A percentile compares a stretch with the other conserved stretches of the same genome.
phyloP scores from a whole-genome alignment of 2,113 vertebrate species.

The Rhinopomastus cyanomelas region DNA sequence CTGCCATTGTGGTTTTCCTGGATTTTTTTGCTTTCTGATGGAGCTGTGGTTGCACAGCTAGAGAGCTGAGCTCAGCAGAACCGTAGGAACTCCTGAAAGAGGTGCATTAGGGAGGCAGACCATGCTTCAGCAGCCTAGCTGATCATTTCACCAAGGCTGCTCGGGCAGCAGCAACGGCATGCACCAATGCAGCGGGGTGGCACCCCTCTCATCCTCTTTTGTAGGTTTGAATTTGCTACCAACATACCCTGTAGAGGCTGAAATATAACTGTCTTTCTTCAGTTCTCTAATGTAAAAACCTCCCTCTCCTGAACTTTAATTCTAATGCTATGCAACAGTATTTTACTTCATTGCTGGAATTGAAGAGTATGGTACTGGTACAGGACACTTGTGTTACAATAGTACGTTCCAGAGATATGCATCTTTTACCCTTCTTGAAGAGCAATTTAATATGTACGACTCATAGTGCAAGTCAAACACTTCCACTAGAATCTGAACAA shows the following conservation, averaged over 20 bases:
- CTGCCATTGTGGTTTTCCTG: neutral
- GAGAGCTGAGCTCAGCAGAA: neutral
- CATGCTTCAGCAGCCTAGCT: neutral
- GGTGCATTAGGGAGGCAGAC: neutral
- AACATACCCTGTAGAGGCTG: too few relatives aligned
- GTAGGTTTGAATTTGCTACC: too few relatives aligned
- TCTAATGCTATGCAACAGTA: neutral
- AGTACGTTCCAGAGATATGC: neutral
- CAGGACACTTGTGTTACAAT: neutral
- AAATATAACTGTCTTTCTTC: neutral
- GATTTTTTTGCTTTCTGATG: neutral
- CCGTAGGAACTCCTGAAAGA: neutral
- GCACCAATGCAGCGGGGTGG: neutral
- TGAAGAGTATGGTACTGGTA: neutral
- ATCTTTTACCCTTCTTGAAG: neutral
- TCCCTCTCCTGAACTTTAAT: neutral
- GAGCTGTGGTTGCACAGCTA: neutral
- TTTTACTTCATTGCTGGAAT: neutral
- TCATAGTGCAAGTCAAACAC: neutral
- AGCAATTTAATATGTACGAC: neutral
- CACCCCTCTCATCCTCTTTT: neutral
- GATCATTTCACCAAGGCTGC: neutral
- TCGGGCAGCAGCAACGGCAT: neutral
- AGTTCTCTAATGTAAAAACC: neutral
- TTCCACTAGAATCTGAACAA: neutral